A percentile compares a stretch with the other conserved stretches of the same genome.
phyloP scores from a whole-genome alignment of 2,113 vertebrate species.

The Rhea pennata region DNA sequence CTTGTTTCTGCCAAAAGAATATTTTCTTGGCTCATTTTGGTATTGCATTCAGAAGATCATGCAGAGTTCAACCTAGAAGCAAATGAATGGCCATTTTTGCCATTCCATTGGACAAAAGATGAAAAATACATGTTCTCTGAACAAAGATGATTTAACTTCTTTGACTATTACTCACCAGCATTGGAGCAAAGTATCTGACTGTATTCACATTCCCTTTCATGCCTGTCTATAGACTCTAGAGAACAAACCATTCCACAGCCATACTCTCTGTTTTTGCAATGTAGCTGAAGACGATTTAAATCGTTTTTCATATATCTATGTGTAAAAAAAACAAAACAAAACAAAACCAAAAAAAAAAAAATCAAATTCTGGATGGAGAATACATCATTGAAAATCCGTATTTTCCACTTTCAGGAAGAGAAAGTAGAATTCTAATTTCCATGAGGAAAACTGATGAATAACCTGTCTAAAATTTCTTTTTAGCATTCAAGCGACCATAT shows the following conservation, averaged over 20 bases:
- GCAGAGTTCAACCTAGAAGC: neutral
- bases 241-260: conserved; percentile 87
- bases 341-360: too few species aligned
- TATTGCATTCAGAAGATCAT: neutral
- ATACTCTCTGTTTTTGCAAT: conserved; percentile 81
- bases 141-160: neutral
- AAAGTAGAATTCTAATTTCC: neutral
- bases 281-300: conserved; percentile 86
- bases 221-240: conserved; percentile 85
- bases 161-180: conserved; percentile 74
- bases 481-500: neutral
- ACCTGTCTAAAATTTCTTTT: neutral
- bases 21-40: neutral
- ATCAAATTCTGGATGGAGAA: neutral
- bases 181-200: conserved; percentile 83
- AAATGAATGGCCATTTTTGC: neutral
- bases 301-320: conserved; percentile 91
- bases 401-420: neutral
- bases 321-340: neutral
- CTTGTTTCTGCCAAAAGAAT: neutral
- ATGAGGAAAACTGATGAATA: neutral
- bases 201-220: conserved; percentile 88
- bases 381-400: neutral
- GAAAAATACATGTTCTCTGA: neutral
- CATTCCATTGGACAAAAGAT: neutral